Conservation (phyloP, 2,113 vertebrate species). For the Callaeas wilsoni region DNA sequence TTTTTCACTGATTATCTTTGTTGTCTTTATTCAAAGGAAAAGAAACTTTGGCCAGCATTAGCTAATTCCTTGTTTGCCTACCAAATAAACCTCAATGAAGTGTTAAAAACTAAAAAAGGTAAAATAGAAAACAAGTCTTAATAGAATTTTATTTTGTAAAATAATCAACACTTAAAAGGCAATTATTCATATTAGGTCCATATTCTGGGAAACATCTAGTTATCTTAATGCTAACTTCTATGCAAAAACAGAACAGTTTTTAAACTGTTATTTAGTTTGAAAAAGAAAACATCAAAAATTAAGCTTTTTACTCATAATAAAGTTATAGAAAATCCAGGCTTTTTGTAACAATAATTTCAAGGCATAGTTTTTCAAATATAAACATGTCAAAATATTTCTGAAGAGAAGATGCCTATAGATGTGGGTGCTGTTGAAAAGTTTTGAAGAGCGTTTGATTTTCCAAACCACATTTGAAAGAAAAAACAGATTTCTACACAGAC, state of each 20-base stretch:
- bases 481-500: slow-evolving; percentile 27
- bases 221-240: slow-evolving; percentile 43
- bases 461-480: slow-evolving; percentile 53
- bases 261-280: slow-evolving; percentile 62
- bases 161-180: slow-evolving; percentile 60
- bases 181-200: slow-evolving; percentile 46
- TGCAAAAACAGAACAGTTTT: slow-evolving; percentile 50
- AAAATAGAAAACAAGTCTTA: slow-evolving; percentile 47
- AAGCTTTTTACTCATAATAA: neutral
- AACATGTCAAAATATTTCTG: neutral
- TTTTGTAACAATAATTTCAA: neutral
- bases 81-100: neutral
- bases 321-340: neutral
- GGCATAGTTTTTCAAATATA: neutral
- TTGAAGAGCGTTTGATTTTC: slow-evolving; percentile 35
- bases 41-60: neutral
- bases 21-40: neutral
- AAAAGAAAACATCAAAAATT: neutral
- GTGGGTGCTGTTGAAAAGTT: slow-evolving; percentile 33
- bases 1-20: neutral
- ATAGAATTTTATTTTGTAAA: neutral
- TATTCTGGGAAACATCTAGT: slow-evolving; percentile 39
- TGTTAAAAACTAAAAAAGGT: neutral
- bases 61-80: neutral
- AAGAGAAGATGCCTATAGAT: slow-evolving; percentile 15